Evolutionary conservation across 2,113 vertebrate genomes (phyloP), one percentile per base, ranked within the genome.

Genomic region (Furnarius figulus): DNA sequence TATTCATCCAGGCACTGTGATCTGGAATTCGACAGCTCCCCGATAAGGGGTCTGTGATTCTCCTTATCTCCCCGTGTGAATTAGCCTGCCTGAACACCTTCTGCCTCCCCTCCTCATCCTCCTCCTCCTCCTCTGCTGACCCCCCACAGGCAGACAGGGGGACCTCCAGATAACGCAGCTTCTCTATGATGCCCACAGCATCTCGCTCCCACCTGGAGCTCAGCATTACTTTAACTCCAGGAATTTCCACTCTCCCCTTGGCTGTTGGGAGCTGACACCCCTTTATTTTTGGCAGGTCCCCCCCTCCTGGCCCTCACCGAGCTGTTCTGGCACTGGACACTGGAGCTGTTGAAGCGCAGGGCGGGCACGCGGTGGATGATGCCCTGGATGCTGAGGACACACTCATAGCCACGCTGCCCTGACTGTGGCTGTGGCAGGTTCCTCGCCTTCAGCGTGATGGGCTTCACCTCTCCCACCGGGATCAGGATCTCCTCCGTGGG

Each of bases 261-360:
- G 62, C 47, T 24, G 8, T 35, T 8, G 0, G 6, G 70, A 7
- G 53, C 56, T 12, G 50, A 5, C 12, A 1, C 19, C 37, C 20
- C 14, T 42, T 42, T 42, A 42, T 42, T 42, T 42, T 42, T 42
- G 40, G 40, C 40, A 42, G 40, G 40, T 42, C 40, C 40, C 40
- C 40, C 40, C 40, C 13, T 13, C 40, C 13, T 10, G 10, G 40
- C 40, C 40, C 40, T 27, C 97, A 99, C 99, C 97, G 99, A 99
- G 95, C 99, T 99, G 98, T 99, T 99, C 98, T 99, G 99, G 97
- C 99, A 99, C 97, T 99, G 99, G 77, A 99, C 99, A 14, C 99
- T 99, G 98, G 99, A 99, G 98, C 99, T 99, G 98, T 99, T 99
- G 98, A 99, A 99, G 95, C 99, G 99, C 68, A 99, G 99, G 47